Evolutionary conservation across 2,888 invertebrate species (phyloP).

Genomic region (Itoplectis maculator): DNA sequence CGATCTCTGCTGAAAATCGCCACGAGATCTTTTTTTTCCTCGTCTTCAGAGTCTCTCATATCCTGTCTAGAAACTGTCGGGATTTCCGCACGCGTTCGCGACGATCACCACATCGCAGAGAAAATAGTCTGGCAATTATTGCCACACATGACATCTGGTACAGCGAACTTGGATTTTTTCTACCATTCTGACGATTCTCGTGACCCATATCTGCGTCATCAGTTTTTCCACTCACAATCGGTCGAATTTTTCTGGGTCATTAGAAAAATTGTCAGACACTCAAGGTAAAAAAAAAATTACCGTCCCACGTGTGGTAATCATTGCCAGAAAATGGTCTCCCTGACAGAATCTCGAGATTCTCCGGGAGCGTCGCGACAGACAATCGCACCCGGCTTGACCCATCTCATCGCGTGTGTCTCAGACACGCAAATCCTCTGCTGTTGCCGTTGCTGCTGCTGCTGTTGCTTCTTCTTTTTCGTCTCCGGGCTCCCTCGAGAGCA

Average conservation of each 20-base stretch:
- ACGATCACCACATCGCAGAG: slow-evolving; percentile 32
- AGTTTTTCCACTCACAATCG: no score
- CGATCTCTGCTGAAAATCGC: background rate
- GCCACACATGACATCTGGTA: no score
- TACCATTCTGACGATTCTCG: no score
- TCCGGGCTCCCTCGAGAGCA: slow-evolving; percentile 17
- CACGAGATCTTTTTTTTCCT: slow-evolving; percentile 10
- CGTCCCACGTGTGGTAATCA: no score
- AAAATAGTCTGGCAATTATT: no score
- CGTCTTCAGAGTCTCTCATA: background rate
- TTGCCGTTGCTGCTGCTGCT: slow-evolving; percentile 48
- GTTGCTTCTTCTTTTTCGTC: slow-evolving; percentile 16
- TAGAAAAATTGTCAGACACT: no score
- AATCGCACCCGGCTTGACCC: slow-evolving; percentile 26
- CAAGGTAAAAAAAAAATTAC: no score
- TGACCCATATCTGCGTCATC: no score
- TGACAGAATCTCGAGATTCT: background rate
- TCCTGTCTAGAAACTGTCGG: slow-evolving; percentile 12
- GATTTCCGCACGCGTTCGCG: slow-evolving; percentile 14
- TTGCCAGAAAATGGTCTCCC: no score
- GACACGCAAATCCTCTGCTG: slow-evolving; percentile 20
- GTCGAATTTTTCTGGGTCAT: no score
- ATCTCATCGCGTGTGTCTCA: slow-evolving; percentile 27
- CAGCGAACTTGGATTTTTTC: no score
- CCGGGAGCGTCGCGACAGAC: background rate